phyloP scores from a whole-genome alignment of 2,888 invertebrate species.

The Serrognathus titanus region DNA sequence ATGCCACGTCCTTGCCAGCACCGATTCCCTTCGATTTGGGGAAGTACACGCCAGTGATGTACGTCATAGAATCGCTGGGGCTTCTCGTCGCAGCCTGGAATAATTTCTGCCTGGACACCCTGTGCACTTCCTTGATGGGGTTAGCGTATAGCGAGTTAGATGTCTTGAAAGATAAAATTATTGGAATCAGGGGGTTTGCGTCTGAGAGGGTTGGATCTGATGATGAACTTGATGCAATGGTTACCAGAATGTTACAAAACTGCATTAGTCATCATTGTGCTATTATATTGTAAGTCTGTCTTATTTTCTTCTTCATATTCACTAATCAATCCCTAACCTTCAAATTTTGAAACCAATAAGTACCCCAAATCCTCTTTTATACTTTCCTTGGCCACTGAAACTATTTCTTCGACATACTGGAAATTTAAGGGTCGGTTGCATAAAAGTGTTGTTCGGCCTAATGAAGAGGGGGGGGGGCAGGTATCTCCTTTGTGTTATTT shows the following conservation, averaged over 20 bases:
- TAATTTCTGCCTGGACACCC: constrained; percentile 32
- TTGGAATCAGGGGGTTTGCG: constrained; percentile 14
- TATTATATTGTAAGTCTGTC: constrained; percentile 26
- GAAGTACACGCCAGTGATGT: constrained; percentile 8
- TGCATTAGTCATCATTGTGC: constrained; percentile 13
- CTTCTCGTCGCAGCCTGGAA: constrained; percentile 25
- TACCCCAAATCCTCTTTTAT: background rate
- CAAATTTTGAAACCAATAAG: background rate
- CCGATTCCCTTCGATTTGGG: constrained; percentile 13
- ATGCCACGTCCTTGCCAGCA: constrained; percentile 10
- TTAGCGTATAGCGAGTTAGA: constrained; percentile 30
- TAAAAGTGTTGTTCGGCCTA: too few relatives aligned
- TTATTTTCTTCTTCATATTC: background rate
- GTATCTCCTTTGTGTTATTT: too few relatives aligned
- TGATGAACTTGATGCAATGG: background rate
- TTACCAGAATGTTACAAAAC: constrained; percentile 2
- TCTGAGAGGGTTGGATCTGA: background rate
- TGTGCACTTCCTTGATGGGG: constrained; percentile 30
- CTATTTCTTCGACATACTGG: background rate
- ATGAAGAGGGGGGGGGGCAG: too few relatives aligned
- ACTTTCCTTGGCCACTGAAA: too few relatives aligned
- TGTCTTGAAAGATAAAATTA: constrained; percentile 28
- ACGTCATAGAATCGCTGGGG: constrained; percentile 20
- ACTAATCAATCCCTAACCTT: background rate
- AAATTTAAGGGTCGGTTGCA: too few relatives aligned